These are phyloP conservation scores for Drosophila fuyamai DNA, from an alignment of 1,140 invertebrate genomes.

Conservation along the genomic window DNA sequence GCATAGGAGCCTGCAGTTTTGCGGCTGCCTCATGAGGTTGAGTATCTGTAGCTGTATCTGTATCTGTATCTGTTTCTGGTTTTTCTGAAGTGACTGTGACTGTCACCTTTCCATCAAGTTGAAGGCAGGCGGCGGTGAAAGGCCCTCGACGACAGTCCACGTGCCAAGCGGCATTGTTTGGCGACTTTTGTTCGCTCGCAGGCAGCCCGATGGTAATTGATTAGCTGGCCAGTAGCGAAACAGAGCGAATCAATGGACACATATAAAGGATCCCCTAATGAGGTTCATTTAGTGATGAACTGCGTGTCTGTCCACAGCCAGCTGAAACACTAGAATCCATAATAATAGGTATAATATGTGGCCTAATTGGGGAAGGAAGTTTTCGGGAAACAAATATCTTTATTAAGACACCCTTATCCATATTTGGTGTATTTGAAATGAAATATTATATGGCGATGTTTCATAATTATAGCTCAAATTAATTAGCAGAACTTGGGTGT, in stretches of 20 bases:
- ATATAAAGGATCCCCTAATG: slow-evolving; percentile 29
- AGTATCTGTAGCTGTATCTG: slow-evolving; percentile 15
- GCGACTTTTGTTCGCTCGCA: slow-evolving; percentile 39
- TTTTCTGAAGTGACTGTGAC: slow-evolving; percentile 54
- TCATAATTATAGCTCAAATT: background rate
- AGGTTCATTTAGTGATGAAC: slow-evolving; percentile 17
- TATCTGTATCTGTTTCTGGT: slow-evolving; percentile 22
- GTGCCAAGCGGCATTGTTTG: slow-evolving; percentile 69
- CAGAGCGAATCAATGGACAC: slow-evolving; percentile 36
- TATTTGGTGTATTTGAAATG: background rate
- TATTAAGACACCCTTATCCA: slow-evolving; percentile 4
- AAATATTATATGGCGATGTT: background rate
- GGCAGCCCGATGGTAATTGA: slow-evolving; percentile 59
- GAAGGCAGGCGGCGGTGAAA: slow-evolving; percentile 65
- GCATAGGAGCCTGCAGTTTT: slow-evolving; percentile 30
- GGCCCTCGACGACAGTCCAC: slow-evolving; percentile 65
- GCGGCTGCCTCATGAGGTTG: slow-evolving; percentile 49
- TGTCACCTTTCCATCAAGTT: slow-evolving; percentile 80
- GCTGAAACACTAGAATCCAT: slow-evolving; percentile 19
- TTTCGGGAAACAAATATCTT: background rate
- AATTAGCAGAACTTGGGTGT: background rate
- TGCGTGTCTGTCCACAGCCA: slow-evolving; percentile 14
- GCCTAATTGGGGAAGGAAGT: slow-evolving; percentile 18
- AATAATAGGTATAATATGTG: slow-evolving; percentile 24
- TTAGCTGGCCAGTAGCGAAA: slow-evolving; percentile 53